Evolutionary conservation across 2,113 vertebrate species (phyloP), one percentile per base, ranked within the genome.

Genomic region (Malaclemys terrapin): DNA sequence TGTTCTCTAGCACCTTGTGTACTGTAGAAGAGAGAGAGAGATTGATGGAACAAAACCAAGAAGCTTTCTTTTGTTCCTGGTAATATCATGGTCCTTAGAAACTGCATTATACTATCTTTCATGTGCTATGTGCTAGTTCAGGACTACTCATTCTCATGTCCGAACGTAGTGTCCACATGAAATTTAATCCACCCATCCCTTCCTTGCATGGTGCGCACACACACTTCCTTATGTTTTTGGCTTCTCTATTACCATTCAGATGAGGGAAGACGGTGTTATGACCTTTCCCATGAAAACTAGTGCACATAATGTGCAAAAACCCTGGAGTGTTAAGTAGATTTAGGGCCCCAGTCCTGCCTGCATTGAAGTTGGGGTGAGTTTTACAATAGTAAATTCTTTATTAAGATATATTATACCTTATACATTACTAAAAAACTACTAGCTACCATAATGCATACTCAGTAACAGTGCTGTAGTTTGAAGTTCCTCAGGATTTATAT

Each of bases 111-210:
- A 19, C 83, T 86, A 84, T 47, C 53, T 35, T 42, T 65, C 80
- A 69, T 79, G 38, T 56, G 17, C 47, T 76, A 13, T 29, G 17
- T 14, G 7, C 20, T 57, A 42, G 75, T 78, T 93, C 85, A 78
- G 54, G 88, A 45, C 45, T 88, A 5, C 29, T 31, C 0, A 0
- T 72, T 86, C 6, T 12, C 12, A 24, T 78, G 8, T 80, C 89
- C 72, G 4, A 72, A 72, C 59, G 52, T 82, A 80, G 76, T 85
- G 35, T 88, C 82, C 54, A 8, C 78, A 75, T 93, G 79, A 83
- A 95, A 93, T 89, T 24, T 35, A 95, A 54, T 88, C 93, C 72
- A 88, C 72, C 87, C 56, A n/a, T 91, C 89, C 82, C 42, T 84
- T 89, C 54, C 20, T 80, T 65, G n/a, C 42, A n/a, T 76, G 17